Conservation (phyloP, 2,113 vertebrate species). For the Ovibos moschatus region DNA sequence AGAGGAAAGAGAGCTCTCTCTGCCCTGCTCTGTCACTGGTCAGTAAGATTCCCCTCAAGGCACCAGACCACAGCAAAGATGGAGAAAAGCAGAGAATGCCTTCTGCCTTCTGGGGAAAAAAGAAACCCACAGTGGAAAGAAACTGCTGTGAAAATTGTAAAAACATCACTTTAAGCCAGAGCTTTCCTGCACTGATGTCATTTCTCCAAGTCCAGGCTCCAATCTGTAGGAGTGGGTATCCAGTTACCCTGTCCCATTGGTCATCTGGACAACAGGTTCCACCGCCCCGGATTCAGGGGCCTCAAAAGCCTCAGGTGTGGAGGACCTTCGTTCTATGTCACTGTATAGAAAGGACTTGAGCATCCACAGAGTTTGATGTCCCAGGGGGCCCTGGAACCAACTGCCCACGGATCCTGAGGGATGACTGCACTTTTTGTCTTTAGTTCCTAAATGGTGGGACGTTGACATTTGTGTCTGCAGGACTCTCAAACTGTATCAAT, state of each 20-base stretch:
- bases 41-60: not conserved
- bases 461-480: too few relatives aligned
- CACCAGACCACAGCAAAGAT: fast-evolving
- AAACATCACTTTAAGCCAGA: not conserved
- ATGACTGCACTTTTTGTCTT: not conserved
- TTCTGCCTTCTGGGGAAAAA: not conserved
- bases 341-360: not conserved
- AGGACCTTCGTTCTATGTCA: not conserved
- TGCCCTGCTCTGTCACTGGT: not conserved
- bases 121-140: fast-evolving
- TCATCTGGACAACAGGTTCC: not conserved
- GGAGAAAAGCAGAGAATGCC: not conserved
- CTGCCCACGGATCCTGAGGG: not conserved
- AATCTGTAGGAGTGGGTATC: fast-evolving
- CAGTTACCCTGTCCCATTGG: not conserved
- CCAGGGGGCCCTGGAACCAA: not conserved
- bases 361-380: not conserved
- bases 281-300: not conserved
- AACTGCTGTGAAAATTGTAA: not conserved
- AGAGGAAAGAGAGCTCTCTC: not conserved
- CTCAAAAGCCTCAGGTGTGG: fast-evolving
- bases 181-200: not conserved
- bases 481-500: not conserved
- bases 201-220: not conserved
- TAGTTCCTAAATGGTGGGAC: not conserved